Evolutionary conservation across 2,797 vertebrate species (phyloP).

Genomic region (Melopsittacus undulatus): DNA sequence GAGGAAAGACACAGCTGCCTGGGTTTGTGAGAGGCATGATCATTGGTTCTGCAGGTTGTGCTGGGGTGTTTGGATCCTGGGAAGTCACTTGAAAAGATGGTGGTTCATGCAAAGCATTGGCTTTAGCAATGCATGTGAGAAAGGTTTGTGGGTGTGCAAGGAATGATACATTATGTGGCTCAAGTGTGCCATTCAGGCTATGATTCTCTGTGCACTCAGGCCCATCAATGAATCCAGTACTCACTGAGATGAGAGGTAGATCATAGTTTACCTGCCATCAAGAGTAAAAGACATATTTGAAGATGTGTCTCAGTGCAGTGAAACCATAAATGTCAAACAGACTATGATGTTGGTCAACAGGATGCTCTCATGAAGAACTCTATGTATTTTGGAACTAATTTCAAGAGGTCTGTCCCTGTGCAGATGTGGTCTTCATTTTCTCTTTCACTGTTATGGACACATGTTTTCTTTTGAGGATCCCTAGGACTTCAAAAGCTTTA

Average conservation of each 20-base stretch:
- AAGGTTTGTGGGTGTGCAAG: not conserved
- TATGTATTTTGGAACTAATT: not conserved
- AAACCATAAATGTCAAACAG: not conserved
- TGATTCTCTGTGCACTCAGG: rapidly evolving
- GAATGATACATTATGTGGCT: rapidly evolving
- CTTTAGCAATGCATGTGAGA: too few relatives aligned
- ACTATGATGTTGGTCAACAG: rapidly evolving
- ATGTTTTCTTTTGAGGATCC: not conserved
- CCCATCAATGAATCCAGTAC: rapidly evolving
- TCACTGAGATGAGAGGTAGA: not conserved
- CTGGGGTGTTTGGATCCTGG: not conserved
- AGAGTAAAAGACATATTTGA: rapidly evolving
- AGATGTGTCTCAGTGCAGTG: not conserved
- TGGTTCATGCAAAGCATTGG: not conserved
- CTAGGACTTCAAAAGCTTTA: not conserved
- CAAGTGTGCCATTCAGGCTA: not conserved
- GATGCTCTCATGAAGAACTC: not conserved
- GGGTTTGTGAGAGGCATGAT: not conserved
- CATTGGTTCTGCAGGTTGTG: not conserved
- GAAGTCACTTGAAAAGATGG: not conserved
- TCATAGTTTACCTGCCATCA: not conserved
- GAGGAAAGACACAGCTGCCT: not conserved
- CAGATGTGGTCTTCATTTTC: not conserved
- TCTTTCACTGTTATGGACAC: not conserved
- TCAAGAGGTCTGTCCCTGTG: not conserved